Evolutionary conservation across 2,113 vertebrate species (phyloP).

Genomic region (Neogobius melanostomus): DNA sequence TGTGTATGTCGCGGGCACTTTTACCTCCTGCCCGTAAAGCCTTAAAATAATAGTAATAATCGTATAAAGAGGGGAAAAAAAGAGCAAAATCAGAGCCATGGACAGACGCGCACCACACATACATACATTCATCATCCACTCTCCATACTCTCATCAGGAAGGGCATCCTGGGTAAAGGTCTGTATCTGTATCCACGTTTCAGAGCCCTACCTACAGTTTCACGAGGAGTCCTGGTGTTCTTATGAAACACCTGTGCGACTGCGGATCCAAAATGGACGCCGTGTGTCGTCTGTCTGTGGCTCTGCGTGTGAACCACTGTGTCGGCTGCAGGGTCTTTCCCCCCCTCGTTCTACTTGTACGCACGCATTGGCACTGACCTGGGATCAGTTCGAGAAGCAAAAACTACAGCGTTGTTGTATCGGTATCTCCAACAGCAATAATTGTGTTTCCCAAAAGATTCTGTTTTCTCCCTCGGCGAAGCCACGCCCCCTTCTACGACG

Average conservation of each 20-base stretch:
- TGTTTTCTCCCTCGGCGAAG: too few relatives aligned
- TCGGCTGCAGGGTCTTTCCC: slow-evolving; percentile 43
- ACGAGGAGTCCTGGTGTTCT: not conserved
- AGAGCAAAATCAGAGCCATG: slow-evolving; percentile 50
- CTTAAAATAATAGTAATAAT: slow-evolving; percentile 73
- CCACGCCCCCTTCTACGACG: too few relatives aligned
- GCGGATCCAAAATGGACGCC: slow-evolving; percentile 17
- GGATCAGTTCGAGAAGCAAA: not conserved
- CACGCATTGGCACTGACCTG: not conserved
- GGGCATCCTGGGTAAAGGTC: too few relatives aligned
- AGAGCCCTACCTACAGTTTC: not conserved
- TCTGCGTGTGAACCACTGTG: slow-evolving; percentile 52
- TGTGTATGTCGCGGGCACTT: slow-evolving; percentile 71
- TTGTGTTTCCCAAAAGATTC: too few relatives aligned
- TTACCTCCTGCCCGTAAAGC: slow-evolving; percentile 76
- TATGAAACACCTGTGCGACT: not conserved
- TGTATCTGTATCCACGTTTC: not conserved
- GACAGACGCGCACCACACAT: too few relatives aligned
- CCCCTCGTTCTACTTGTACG: too few relatives aligned
- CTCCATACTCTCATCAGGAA: too few relatives aligned
- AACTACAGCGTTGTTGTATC: too few relatives aligned
- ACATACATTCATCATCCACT: too few relatives aligned
- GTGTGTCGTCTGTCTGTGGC: slow-evolving; percentile 41
- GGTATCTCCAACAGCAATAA: too few relatives aligned
- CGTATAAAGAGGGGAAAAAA: slow-evolving; percentile 7